phyloP scores from a whole-genome alignment of 2,888 invertebrate genomes.

The Tuta absoluta region DNA sequence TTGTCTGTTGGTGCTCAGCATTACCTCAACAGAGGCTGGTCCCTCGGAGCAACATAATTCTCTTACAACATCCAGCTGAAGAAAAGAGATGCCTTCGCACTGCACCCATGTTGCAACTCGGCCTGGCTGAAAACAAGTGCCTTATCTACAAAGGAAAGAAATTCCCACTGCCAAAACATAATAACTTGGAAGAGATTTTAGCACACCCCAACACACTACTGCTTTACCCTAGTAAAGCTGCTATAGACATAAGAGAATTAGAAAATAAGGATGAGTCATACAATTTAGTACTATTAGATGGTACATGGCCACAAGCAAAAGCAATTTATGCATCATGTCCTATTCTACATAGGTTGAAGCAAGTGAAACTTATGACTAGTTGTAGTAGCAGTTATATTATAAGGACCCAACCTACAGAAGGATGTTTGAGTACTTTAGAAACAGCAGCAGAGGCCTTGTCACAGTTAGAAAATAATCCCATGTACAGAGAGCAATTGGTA shows the following conservation, averaged over 20 bases:
- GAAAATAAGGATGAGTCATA: conserved; percentile 78
- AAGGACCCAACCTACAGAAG: conserved; percentile 95
- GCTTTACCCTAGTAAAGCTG: conserved; percentile 89
- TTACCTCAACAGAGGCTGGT: conserved; percentile 86
- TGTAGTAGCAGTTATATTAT: conserved; percentile 93
- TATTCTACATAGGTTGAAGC: conserved; percentile 86
- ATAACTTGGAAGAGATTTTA: conserved; percentile 85
- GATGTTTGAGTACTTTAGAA: conserved; percentile 94
- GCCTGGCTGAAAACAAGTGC: conserved; percentile 88
- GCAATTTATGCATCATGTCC: conserved; percentile 93
- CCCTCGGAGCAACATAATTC: conserved; percentile 87
- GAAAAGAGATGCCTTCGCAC: conserved; percentile 94
- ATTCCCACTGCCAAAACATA: conserved; percentile 87
- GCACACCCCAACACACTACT: conserved; percentile 85
- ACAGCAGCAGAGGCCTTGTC: conserved; percentile 90
- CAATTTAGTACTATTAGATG: conserved; percentile 93
- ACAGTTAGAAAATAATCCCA: conserved; percentile 86
- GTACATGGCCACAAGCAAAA: conserved; percentile 98
- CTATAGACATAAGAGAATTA: conserved; percentile 84
- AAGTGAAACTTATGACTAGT: conserved; percentile 89
- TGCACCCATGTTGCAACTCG: conserved; percentile 92
- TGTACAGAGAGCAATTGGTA: conserved; percentile 85
- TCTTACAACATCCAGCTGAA: conserved; percentile 96
- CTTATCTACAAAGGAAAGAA: conserved; percentile 90
- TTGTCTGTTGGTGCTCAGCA: conserved; percentile 95